Evolutionary conservation across 2,888 invertebrate species (phyloP), one percentile per base, ranked within the genome.

Genomic region (Parelbella ahira): DNA sequence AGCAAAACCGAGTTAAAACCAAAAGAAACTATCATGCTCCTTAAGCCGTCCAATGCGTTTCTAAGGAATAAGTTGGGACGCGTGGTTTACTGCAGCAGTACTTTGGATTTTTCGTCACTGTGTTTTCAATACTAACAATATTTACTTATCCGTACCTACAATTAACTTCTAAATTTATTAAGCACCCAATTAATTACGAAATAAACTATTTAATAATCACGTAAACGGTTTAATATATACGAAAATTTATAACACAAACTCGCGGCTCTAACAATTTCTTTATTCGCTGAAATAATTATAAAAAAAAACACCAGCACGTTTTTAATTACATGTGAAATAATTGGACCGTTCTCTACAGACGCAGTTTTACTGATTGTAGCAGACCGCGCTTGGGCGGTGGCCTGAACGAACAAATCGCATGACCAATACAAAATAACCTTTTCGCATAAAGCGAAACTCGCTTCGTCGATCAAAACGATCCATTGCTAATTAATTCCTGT

Each of bases 401-500:
- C n/a, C n/a, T n/a, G n/a, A 12, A n/a, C 12, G 10, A 21, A 12
- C n/a, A 37, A 42, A 37, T 12, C 42, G 33, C 34, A 37, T 39
- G 43, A 44, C 42, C 43, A 29, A 32, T 45, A 45, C 36, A 25
- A 41, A 44, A 39, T 47, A 45, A 44, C 23, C 8, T 23, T 42
- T 42, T 23, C 11, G 15, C 15, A 15, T 4, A 29, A 34, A 37
- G 32, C 9, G 37, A 25, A 24, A 24, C 37, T 44, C 60, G 66
- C 64, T 59, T 63, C 58, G 61, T 29, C 63, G 67, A 80, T 76
- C 69, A 73, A 73, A 82, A 66, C 56, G 56, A 60, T 64, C 60
- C 67, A 73, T 67, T 81, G 82, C 80, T 79, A 83, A 82, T 83
- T 82, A 82, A 75, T 73, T 37, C 50, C 52, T 63, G 54, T 68